Base-by-base conservation (phyloP, 1,140 invertebrate genomes). In the Dreissena polymorpha region DNA sequence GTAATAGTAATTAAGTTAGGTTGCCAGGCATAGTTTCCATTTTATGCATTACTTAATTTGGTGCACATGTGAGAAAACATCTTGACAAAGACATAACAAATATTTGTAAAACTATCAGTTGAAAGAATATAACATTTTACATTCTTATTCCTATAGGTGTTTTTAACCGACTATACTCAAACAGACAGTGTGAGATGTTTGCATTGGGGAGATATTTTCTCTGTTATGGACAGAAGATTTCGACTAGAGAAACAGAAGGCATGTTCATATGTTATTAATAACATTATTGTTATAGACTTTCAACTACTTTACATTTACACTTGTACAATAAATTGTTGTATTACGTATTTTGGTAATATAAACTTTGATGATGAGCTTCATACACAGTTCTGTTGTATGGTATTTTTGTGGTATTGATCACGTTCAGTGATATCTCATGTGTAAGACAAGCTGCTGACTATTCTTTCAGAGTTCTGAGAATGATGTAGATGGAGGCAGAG, bases 381-480 rank as follows among this genome's bases (percentile, higher is more conserved):
- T 74, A 39, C 71, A 74, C 55, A 55, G 71, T 74, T 53, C 0
- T 55, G 27, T 16, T 16, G 39, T 39, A 39, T 39, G 39, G 39
- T 39, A 55, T 53, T 18, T 55, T 74, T 50, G 29, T 21, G 71
- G 71, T 55, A 74, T 74, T 74, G 25, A 74, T 74, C 71, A 74
- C 71, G 21, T 39, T 74, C 49, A 71, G 39, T 8, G 57, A 60
- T 23, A 60, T n/a, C 16, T 60, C 57, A 60, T 18, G 71, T 74
- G 53, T 57, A 57, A 55, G 71, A 74, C 49, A 57, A 74, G 27
- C 57, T 74, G 71, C 71, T 53, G 57, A 74, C 57, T 74, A 55
- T 55, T 55, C 71, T 74, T 74, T 57, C 71, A 74, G 71, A 53
- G 7, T 23, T 74, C 71, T 55, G 71, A 74, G 71, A 74, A n/a